Base-by-base conservation (phyloP, 1,140 invertebrate genomes). In the Drosophila seguyi region DNA sequence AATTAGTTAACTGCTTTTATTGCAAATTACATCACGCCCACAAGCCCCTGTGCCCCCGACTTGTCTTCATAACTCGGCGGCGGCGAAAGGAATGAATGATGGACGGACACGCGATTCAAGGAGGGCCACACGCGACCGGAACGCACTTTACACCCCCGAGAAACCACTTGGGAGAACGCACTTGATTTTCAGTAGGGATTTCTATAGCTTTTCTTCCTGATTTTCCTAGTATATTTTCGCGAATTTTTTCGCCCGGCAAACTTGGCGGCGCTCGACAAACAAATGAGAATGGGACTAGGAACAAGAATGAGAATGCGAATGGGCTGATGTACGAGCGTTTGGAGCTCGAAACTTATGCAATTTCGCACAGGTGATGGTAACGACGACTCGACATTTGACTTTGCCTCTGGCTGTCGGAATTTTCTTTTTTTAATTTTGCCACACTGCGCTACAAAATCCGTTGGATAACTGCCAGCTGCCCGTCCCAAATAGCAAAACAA, bases 1-100 rank as follows among this genome's bases (percentile, higher is more conserved):
- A 80, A 78, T 88, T 83, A 78, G 81, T 88, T 88, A 80, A 90
- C 80, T 80, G 85, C 61, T 68, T 88, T 81, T 88, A 88, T 88
- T 57, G 84, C 73, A 90, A 88, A 88, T 88, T 88, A 88, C 84
- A 88, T 88, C 84, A 88, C 85, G 84, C 84, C 84, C 84, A 88
- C 85, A 16, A n/a, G n/a, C 25, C 25, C 47, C 47, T 2, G 8
- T 25, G 25, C 45, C 45, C 7, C 25, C 47, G 16, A 11, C 16
- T 22, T 14, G 13, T 5, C 31, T 13, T 53, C 31, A 71, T 60
- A 82, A 61, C 36, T 31, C 34, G 50, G 10, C 20, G 27, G 16
- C 36, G 59, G 13, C 29, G 50, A 22, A 27, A 38, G 42, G 27
- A 47, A 31, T n/a, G 53, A 76, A 76, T 67, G 55, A 76, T 68